Conservation (phyloP, 1,140 invertebrate genomes). For the Mya arenaria region DNA sequence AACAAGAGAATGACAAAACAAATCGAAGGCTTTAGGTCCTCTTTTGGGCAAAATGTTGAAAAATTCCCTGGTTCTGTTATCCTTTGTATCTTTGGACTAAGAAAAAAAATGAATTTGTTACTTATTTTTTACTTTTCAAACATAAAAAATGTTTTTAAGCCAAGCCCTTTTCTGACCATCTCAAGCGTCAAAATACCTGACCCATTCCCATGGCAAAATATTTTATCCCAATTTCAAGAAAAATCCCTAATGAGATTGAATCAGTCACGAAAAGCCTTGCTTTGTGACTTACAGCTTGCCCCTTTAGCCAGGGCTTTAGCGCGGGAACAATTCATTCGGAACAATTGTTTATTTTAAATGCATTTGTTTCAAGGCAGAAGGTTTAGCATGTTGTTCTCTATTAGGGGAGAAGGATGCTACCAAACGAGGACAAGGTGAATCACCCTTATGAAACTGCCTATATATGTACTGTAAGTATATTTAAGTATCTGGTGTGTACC, state of each 20-base stretch:
- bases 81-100: not conserved
- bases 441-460: too few relatives aligned
- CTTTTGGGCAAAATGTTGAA: not conserved
- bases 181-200: not conserved
- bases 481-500: too few relatives aligned
- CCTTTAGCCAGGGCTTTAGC: too few relatives aligned
- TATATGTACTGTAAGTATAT: too few relatives aligned
- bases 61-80: not conserved
- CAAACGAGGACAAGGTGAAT: too few relatives aligned
- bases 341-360: too few relatives aligned
- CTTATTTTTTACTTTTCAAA: not conserved
- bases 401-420: too few relatives aligned
- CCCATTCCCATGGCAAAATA: not conserved
- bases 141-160: not conserved
- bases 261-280: not conserved
- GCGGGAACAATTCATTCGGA: too few relatives aligned
- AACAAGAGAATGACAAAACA: not conserved
- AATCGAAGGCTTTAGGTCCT: not conserved
- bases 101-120: not conserved
- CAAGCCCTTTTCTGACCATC: not conserved
- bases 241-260: not conserved
- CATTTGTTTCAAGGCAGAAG: too few relatives aligned
- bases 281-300: not conserved
- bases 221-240: not conserved
- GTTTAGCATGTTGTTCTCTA: too few relatives aligned